Conservation (phyloP, 35 echinoderm and acorn worm species). For the Acanthaster planci region DNA sequence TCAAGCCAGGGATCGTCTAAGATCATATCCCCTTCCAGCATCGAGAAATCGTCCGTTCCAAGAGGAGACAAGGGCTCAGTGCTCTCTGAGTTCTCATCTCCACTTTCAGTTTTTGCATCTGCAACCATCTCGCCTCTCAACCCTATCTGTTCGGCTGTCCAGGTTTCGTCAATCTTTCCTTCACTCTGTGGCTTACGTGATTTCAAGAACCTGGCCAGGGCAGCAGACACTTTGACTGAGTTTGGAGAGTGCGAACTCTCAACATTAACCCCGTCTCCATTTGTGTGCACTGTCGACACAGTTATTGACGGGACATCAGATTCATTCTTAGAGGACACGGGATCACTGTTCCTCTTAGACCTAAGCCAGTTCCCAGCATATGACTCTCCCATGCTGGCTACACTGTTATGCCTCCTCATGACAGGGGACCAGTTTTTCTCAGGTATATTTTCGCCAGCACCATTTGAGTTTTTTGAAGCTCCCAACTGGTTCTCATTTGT, state of each 20-base stretch:
- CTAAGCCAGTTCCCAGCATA: neutral
- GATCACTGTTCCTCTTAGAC: constrained; percentile 11
- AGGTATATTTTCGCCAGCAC: neutral
- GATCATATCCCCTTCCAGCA: constrained; percentile 32
- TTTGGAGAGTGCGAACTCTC: constrained; percentile 6
- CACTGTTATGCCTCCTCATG: neutral
- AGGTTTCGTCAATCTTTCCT: neutral
- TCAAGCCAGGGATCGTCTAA: constrained; percentile 68
- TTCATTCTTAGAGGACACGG: neutral
- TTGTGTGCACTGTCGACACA: constrained; percentile 18
- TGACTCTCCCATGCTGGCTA: neutral
- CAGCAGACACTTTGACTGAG: constrained; percentile 38
- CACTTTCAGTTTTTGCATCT: neutral
- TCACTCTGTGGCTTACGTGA: neutral
- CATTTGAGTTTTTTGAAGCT: neutral
- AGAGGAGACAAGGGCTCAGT: neutral
- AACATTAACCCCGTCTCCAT: neutral
- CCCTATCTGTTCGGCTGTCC: neutral
- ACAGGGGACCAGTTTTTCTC: neutral
- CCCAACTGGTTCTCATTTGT: constrained; percentile 5
- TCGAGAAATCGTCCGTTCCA: neutral
- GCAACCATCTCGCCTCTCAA: neutral
- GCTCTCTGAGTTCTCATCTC: constrained; percentile 11
- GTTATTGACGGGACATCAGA: constrained; percentile 31
- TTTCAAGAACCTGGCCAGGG: constrained; percentile 49